Percentiles rank a stretch among this genome's conserved stretches.
Evolutionary conservation across 1,140 invertebrate species (phyloP).

Genomic region (Sycophila sp.): DNA sequence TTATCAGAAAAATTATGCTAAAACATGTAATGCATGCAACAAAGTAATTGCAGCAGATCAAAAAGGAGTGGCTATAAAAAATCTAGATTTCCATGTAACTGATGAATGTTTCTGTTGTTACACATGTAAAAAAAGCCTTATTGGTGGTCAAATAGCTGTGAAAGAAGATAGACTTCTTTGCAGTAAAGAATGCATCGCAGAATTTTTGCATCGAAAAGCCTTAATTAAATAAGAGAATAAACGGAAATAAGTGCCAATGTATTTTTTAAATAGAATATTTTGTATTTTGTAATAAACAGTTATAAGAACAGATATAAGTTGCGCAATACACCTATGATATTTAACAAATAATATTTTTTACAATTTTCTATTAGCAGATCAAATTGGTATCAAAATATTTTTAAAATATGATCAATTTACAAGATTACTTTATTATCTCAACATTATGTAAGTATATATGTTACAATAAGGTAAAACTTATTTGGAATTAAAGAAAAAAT

Average conservation of each 20-base stretch:
- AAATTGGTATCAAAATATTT: too few relatives aligned
- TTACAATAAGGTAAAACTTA: too few relatives aligned
- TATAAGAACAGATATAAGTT: background rate
- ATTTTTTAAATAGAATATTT: constrained; percentile 19
- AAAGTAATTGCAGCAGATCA: constrained; percentile 79
- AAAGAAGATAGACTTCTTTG: constrained; percentile 77
- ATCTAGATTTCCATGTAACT: constrained; percentile 81
- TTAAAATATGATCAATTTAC: too few relatives aligned
- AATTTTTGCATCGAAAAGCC: constrained; percentile 41
- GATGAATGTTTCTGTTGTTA: constrained; percentile 80
- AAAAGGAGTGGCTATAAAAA: constrained; percentile 78
- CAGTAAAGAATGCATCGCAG: constrained; percentile 66
- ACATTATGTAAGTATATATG: too few relatives aligned
- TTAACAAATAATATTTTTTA: background rate
- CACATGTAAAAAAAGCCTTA: constrained; percentile 76
- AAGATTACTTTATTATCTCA: too few relatives aligned
- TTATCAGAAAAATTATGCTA: constrained; percentile 80
- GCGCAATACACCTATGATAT: background rate
- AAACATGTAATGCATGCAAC: constrained; percentile 78
- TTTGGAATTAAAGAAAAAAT: too few relatives aligned
- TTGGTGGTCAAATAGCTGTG: constrained; percentile 74
- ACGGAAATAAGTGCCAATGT: background rate
- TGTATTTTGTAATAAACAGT: constrained; percentile 24
- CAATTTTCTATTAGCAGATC: too few relatives aligned
- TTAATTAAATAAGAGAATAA: constrained; percentile 21